Percentiles rank a stretch among this genome's conserved stretches.
Evolutionary conservation across 1,140 invertebrate genomes (phyloP).

Genomic region (Temnothorax longispinosus): DNA sequence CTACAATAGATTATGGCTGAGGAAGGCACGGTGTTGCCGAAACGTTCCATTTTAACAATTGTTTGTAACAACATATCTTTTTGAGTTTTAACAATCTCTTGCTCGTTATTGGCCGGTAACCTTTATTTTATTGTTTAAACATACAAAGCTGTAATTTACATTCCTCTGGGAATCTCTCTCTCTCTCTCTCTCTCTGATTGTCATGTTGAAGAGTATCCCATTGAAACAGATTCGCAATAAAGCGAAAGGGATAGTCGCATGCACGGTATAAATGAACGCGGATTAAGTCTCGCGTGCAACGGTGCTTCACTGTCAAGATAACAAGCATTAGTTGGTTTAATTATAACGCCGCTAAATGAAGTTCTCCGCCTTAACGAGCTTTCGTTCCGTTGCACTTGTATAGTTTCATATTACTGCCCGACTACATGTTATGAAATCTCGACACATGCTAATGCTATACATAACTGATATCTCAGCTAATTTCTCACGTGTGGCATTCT

Average conservation of each 20-base stretch:
- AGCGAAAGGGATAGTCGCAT: constrained; percentile 6
- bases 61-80: too few species aligned
- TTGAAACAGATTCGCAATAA: constrained; percentile 16
- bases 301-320: constrained; percentile 49
- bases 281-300: constrained; percentile 41
- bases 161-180: too few species aligned
- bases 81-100: too few species aligned
- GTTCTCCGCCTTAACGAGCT: constrained; percentile 47
- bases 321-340: constrained; percentile 52
- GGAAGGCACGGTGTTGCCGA: too few species aligned
- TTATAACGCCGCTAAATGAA: constrained; percentile 47
- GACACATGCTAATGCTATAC: constrained; percentile 4
- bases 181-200: background rate
- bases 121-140: background rate
- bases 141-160: background rate
- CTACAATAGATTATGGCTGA: too few species aligned
- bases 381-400: constrained; percentile 40
- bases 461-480: constrained; percentile 7
- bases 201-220: background rate
- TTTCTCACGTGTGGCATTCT: background rate
- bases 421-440: constrained; percentile 32
- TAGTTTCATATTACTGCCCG: constrained; percentile 41
- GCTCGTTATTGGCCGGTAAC: too few species aligned
- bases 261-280: constrained; percentile 40
- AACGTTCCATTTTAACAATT: too few species aligned